Percentiles rank a stretch among this genome's conserved stretches.
These are phyloP conservation scores for Astropecten irregularis DNA, from an alignment of 53 echinoderm and acorn worm genomes.

Conservation along the genomic window DNA sequence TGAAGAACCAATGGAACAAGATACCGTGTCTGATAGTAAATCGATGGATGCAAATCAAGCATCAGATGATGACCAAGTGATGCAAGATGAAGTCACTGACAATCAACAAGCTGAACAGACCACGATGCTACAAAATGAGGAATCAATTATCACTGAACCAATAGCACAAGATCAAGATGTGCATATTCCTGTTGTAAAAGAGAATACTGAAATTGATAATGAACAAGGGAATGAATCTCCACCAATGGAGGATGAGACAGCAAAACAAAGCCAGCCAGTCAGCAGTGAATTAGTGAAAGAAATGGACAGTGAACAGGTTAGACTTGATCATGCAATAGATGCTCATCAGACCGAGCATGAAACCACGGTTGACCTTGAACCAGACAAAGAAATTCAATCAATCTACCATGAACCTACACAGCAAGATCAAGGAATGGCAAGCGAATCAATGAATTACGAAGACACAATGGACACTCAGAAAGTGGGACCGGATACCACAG, in stretches of 20 bases:
- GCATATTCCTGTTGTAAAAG: not conserved
- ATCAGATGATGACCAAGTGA: not conserved
- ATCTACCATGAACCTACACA: not conserved
- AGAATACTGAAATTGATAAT: not conserved
- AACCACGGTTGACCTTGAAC: not conserved
- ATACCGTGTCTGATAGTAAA: no score
- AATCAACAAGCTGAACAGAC: not conserved
- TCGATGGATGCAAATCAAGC: no score
- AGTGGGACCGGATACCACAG: not conserved
- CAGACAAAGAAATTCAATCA: not conserved
- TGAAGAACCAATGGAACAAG: not conserved
- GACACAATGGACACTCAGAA: not conserved
- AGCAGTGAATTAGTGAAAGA: conserved; percentile 14
- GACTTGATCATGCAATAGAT: no score
- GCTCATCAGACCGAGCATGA: no score
- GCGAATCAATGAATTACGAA: not conserved
- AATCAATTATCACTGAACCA: no score
- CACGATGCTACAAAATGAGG: not conserved
- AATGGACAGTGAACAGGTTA: no score
- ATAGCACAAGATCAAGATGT: not conserved
- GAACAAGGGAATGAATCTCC: not conserved
- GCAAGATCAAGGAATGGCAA: no score
- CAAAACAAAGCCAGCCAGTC: not conserved
- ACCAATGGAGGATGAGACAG: not conserved
- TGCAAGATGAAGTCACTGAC: not conserved